Base-by-base conservation (phyloP, 2,888 invertebrate species). In the Tuberolachnus salignus region DNA sequence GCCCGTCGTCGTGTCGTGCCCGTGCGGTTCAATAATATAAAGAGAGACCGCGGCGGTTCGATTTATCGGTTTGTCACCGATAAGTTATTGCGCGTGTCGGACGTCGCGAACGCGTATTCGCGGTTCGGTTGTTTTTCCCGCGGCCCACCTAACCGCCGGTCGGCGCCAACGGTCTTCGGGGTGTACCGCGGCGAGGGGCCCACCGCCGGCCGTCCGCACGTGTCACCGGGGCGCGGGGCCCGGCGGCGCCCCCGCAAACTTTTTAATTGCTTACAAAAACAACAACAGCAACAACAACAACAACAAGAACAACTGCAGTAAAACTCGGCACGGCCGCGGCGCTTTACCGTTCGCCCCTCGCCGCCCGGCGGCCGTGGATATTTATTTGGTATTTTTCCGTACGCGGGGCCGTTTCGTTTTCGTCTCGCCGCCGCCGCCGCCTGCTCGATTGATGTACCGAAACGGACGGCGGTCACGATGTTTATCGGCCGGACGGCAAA, bases 241-340 rank as follows among this genome's bases (percentile, higher is more conserved):
- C 69, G 69, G 14, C 61, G 21, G 63, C 21, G 6, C 42, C 51
- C 46, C n/a, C n/a, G n/a, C n/a, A 46, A 75, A 75, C 57, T 75
- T 75, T 75, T 75, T 75, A 75, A 75, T 75, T 75, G 75, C 75
- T 59, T 34, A 44, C 57, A 57, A 57, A 66, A 71, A 69, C 67
- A 49, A 66, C 49, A n/a, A 16, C 46, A 49, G 44, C 69, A 61
- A 61, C 74, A 64, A n/a, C 74, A 55, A 21, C 55, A 55, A 57
- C 26, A 57, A 66, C 66, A 61, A 66, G 23, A 67, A 71, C 69
- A 73, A 74, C 75, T 57, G 16, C 75, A 57, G 55, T 67, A 67
- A 75, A 75, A 67, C 75, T 66, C 75, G 64, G 53, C 23, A 34
- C 34, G 34, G 13, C 34, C 64, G 4, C 74, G 16, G 13, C 14